phyloP scores from a whole-genome alignment of 1,140 invertebrate species.

The Heliconius congener region DNA sequence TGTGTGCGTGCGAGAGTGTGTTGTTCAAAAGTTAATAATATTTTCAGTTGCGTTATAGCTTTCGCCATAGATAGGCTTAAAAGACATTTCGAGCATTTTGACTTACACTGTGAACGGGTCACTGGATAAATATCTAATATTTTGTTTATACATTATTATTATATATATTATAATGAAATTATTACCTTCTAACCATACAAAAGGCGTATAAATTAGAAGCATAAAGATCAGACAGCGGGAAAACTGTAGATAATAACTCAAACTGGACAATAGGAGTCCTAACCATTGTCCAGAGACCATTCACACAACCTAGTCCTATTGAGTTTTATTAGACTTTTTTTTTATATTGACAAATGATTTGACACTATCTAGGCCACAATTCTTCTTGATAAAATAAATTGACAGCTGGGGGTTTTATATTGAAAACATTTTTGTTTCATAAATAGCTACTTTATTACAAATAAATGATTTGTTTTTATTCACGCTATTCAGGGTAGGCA shows the following conservation, averaged over 20 bases:
- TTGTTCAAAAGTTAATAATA: no score
- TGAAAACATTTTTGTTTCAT: background rate
- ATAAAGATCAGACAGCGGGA: conserved; percentile 40
- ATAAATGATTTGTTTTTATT: no score
- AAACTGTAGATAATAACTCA: conserved; percentile 48
- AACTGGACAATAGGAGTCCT: conserved; percentile 41
- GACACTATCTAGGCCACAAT: background rate
- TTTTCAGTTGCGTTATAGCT: no score
- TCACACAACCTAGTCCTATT: conserved; percentile 15
- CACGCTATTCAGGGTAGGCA: no score
- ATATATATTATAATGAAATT: conserved; percentile 17
- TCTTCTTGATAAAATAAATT: background rate
- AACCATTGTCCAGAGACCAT: conserved; percentile 27
- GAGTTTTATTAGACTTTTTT: background rate
- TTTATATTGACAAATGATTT: background rate
- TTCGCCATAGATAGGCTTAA: no score
- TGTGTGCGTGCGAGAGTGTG: no score
- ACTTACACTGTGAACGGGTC: no score
- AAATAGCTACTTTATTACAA: no score
- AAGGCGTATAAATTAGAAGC: conserved; percentile 43
- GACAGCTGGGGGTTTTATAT: background rate
- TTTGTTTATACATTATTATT: no score
- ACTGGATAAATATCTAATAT: no score
- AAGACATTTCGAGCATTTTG: no score
- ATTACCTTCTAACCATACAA: conserved; percentile 23